Evolutionary conservation across 1,140 invertebrate species (phyloP), one percentile per base, ranked within the genome.

Genomic region (Phthorimaea operculella): DNA sequence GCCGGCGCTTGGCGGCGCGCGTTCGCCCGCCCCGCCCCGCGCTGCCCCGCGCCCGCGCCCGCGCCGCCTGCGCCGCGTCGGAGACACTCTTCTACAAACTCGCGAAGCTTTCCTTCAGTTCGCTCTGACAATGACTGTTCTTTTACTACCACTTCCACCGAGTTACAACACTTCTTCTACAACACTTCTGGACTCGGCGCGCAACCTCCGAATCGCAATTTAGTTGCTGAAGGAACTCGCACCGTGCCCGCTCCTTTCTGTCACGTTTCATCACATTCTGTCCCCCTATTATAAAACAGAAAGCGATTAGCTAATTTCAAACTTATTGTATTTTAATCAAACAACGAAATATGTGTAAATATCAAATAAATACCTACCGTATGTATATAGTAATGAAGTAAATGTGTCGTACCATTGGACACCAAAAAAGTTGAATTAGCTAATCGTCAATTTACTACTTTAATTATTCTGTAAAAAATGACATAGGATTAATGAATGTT

Each of bases 401-500:
- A 39, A 39, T 39, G 36, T 39, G 36, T 39, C 21, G 6, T 39
- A 39, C 36, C 36, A n/a, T 12, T 10, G 3, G 36, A 39, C 36
- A 28, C 21, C 21, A 28, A 28, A n/a, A 1, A n/a, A 39, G 36
- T 9, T 47, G 16, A 47, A n/a, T 47, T 47, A 17, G 16, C 44
- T 47, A 47, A 47, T 16, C 16, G 44, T 17, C 15, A 14, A 9
- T 47, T 15, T 47, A 47, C 3, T 47, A 16, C 8, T 16, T 17
- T 14, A 47, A 17, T 47, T 17, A 47, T 17, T 47, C 44, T 47
- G 44, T 16, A 47, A 47, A 11, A 14, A 9, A 9, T 47, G 44
- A 47, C 45, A 62, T 74, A 73, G 70, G 65, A 63, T 70, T 77
- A 71, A 76, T 73, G 59, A 55, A 68, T 74, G 70, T 64, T 62